Evolutionary conservation across 2,113 vertebrate genomes (phyloP).

Genomic region (Brachypteracias leptosomus): DNA sequence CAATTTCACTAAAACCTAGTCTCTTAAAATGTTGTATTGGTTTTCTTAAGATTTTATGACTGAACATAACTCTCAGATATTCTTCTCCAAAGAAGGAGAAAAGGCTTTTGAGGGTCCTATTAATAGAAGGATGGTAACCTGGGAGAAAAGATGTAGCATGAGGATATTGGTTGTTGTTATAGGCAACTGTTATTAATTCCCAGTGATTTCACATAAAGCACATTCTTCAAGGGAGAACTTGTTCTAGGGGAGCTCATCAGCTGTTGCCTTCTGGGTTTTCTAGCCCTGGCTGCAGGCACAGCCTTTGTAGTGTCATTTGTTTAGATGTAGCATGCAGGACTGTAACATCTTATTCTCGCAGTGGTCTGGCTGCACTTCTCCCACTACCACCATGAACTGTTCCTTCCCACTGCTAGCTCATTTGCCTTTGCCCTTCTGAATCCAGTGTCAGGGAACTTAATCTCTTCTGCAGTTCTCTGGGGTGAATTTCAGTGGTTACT

Average conservation of each 20-base stretch:
- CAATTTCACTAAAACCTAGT: background rate
- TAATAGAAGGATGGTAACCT: constrained; percentile 28
- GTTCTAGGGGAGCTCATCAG: background rate
- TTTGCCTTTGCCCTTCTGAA: background rate
- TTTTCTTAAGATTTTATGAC: background rate
- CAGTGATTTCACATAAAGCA: background rate
- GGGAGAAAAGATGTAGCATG: background rate
- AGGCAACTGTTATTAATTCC: background rate
- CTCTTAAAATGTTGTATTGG: background rate
- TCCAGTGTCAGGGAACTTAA: background rate
- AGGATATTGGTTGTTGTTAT: constrained; percentile 25
- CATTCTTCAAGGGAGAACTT: background rate
- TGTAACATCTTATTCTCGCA: background rate
- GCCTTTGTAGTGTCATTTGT: background rate
- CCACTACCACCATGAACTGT: background rate
- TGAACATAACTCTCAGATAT: background rate
- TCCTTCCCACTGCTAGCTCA: background rate
- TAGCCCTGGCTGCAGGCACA: background rate
- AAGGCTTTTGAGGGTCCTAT: background rate
- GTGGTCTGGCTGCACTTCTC: background rate
- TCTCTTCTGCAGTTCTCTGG: background rate
- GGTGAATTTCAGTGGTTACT: background rate
- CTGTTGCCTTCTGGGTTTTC: background rate
- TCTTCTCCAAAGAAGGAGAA: constrained; percentile 18
- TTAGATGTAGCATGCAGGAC: background rate